These are phyloP conservation scores for Benthosema pterotum DNA, from an alignment of 2,797 vertebrate genomes.

Conservation along the genomic window DNA sequence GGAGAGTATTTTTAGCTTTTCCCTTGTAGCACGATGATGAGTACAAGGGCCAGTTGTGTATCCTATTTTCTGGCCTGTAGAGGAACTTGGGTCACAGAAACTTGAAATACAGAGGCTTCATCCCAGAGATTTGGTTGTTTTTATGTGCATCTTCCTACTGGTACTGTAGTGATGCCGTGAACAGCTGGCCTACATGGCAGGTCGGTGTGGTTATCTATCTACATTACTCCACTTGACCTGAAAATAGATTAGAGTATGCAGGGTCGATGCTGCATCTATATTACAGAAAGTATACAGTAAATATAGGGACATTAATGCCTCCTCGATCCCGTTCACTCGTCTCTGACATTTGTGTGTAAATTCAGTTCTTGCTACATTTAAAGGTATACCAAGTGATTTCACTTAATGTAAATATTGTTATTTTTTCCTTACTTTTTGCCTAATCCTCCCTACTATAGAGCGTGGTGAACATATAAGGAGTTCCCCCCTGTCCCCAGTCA, in stretches of 20 bases:
- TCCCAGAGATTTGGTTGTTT: constrained; percentile 1
- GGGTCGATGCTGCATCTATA: neutral
- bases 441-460: too few relatives aligned
- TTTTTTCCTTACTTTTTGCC: too few relatives aligned
- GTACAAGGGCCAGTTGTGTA: constrained; percentile 58
- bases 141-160: too few relatives aligned
- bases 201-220: too few relatives aligned
- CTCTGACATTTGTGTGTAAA: constrained; percentile 6
- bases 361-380: neutral
- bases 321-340: neutral
- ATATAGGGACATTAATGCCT: neutral
- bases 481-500: too few relatives aligned
- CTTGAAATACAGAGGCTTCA: constrained; percentile 20
- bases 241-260: neutral
- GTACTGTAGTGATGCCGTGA: neutral
- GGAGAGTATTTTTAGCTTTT: constrained; percentile 69
- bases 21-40: constrained; percentile 56
- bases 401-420: too few relatives aligned
- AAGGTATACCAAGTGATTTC: too few relatives aligned
- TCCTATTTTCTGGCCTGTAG: constrained; percentile 50
- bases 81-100: constrained; percentile 36
- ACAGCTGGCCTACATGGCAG: too few relatives aligned
- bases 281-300: constrained; percentile 17
- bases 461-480: too few relatives aligned
- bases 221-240: too few relatives aligned